Evolutionary conservation across 2,797 vertebrate genomes (phyloP).

Genomic region (Clarias platycephalus): DNA sequence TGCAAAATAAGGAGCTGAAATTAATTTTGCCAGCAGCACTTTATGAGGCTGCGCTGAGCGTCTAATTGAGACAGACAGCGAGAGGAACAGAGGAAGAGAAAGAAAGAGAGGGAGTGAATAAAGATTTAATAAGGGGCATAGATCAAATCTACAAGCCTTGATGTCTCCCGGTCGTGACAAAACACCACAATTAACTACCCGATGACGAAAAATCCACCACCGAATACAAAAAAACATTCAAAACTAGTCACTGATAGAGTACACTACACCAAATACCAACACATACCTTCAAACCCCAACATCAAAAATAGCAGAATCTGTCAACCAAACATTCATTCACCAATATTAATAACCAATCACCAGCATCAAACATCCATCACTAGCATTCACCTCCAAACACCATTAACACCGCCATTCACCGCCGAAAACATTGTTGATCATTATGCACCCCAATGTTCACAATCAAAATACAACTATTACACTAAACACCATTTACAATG

Average conservation of each 20-base stretch:
- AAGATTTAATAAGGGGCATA: neutral
- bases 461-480: neutral
- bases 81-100: neutral
- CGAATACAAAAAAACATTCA: neutral
- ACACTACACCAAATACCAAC: neutral
- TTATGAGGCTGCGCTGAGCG: neutral
- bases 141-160: neutral
- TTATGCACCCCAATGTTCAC: neutral
- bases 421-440: neutral
- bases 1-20: constrained; percentile 13
- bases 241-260: no score
- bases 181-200: neutral
- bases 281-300: neutral
- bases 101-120: neutral
- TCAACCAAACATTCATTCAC: neutral
- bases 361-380: neutral
- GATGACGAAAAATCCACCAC: neutral
- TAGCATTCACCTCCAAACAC: neutral
- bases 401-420: no score
- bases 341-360: neutral
- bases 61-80: constrained; percentile 3
- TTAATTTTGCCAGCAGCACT: constrained; percentile 24
- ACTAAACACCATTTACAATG: neutral
- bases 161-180: neutral
- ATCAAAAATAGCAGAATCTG: neutral